Conservation (phyloP, 2,797 vertebrate species). For the Peromyscus aztecus region DNA sequence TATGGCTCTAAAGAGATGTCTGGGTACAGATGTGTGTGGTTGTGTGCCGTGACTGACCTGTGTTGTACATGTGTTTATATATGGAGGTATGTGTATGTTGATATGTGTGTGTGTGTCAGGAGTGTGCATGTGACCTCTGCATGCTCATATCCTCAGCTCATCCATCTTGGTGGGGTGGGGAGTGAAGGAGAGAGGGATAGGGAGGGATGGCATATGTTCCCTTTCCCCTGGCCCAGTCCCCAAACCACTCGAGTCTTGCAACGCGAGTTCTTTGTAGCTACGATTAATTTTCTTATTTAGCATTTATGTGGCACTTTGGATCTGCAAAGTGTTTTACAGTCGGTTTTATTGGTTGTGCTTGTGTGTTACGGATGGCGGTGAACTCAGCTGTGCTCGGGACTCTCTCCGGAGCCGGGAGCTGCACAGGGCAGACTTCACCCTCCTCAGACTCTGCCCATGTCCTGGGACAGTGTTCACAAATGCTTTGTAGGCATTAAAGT, state of each 20-base stretch:
- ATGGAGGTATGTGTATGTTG: background rate
- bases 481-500: background rate
- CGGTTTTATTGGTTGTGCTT: constrained; percentile 74
- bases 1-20: background rate
- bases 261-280: constrained; percentile 57
- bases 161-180: accelerated
- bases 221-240: constrained; percentile 28
- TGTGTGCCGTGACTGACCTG: background rate
- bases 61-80: background rate
- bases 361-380: constrained; percentile 61
- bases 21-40: background rate
- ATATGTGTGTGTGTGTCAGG: background rate
- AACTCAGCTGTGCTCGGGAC: constrained; percentile 65
- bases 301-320: constrained; percentile 75
- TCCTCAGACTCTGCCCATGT: background rate
- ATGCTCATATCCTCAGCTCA: background rate
- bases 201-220: background rate
- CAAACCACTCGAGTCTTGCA: constrained; percentile 4
- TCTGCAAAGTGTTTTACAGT: constrained; percentile 73
- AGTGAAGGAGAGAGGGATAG: no score
- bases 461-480: background rate
- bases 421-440: background rate
- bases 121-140: background rate
- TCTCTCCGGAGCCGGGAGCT: background rate
- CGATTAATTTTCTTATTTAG: constrained; percentile 80